A percentile compares a stretch with the other conserved stretches of the same genome.
These are phyloP conservation scores for Drosophila histrio DNA, from an alignment of 2,888 invertebrate genomes.

Conservation along the genomic window DNA sequence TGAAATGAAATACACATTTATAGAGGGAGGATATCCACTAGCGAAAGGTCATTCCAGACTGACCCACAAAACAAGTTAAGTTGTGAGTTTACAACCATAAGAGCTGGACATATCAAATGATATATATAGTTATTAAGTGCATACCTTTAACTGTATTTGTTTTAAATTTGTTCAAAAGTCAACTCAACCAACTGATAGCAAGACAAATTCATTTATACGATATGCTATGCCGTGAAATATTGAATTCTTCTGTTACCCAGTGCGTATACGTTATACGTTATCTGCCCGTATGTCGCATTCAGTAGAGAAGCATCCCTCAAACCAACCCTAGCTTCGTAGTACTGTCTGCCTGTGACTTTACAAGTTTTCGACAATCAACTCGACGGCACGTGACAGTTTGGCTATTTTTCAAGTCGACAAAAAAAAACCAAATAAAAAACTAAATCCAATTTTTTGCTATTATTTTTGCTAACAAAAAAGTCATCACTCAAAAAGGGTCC, in stretches of 20 bases:
- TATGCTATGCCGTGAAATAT: conserved; percentile 33
- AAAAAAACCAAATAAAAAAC: conserved; percentile 31
- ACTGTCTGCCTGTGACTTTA: conserved; percentile 25
- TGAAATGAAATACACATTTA: conserved; percentile 6
- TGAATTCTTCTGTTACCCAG: conserved; percentile 9
- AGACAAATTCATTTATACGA: conserved; percentile 62
- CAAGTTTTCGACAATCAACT: conserved; percentile 46
- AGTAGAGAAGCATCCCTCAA: not conserved
- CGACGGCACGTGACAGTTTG: conserved; percentile 66
- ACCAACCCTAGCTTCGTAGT: not conserved
- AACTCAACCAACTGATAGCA: conserved; percentile 1
- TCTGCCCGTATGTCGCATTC: conserved; percentile 25
- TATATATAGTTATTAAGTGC: not conserved
- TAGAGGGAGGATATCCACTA: not conserved
- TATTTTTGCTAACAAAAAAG: conserved; percentile 50
- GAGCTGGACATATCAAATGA: not conserved
- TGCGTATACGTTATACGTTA: conserved; percentile 70
- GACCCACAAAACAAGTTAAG: not conserved
- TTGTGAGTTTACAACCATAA: not conserved
- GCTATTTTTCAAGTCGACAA: conserved; percentile 64
- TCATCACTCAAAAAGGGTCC: conserved; percentile 62
- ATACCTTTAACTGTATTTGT: not conserved
- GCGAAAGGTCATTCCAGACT: not conserved
- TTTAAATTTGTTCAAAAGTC: conserved; percentile 6
- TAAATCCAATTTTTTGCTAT: conserved; percentile 68